Conservation (phyloP, 2,797 vertebrate species). For the Sylvia borin region DNA sequence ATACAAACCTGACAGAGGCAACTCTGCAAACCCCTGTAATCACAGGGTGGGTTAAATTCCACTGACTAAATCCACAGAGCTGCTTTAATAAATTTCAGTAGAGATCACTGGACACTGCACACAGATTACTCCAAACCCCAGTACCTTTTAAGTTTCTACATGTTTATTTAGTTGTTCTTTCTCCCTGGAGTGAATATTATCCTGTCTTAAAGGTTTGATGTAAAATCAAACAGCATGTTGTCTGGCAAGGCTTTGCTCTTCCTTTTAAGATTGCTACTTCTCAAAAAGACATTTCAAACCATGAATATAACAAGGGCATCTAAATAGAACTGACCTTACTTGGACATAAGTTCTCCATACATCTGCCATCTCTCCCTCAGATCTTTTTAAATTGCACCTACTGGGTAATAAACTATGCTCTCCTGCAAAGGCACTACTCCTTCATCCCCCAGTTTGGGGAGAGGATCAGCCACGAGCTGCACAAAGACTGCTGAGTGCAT, state of each 20-base stretch:
- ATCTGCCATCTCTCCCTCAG: constrained; percentile 30
- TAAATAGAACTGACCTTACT: constrained; percentile 50
- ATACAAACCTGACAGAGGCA: background rate
- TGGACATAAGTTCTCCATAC: background rate
- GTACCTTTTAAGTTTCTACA: background rate
- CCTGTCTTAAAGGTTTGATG: constrained; percentile 38
- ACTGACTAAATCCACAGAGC: background rate
- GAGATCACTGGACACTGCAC: background rate
- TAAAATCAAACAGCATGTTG: constrained; percentile 38
- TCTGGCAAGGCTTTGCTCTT: constrained; percentile 25
- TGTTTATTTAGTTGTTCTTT: constrained; percentile 24
- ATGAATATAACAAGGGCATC: constrained; percentile 31
- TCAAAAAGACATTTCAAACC: constrained; percentile 46
- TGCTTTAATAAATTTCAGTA: background rate
- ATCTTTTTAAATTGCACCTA: constrained; percentile 47
- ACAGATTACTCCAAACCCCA: background rate
- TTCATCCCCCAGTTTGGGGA: background rate
- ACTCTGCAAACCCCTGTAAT: background rate
- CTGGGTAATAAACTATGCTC: constrained; percentile 47
- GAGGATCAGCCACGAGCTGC: background rate
- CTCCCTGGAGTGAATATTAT: constrained; percentile 31
- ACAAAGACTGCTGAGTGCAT: background rate
- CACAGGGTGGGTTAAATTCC: background rate
- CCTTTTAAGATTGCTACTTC: background rate
- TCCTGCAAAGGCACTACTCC: background rate